Evolutionary conservation across 2,113 vertebrate genomes (phyloP), one percentile per base, ranked within the genome.

Genomic region (Alethe castanea): DNA sequence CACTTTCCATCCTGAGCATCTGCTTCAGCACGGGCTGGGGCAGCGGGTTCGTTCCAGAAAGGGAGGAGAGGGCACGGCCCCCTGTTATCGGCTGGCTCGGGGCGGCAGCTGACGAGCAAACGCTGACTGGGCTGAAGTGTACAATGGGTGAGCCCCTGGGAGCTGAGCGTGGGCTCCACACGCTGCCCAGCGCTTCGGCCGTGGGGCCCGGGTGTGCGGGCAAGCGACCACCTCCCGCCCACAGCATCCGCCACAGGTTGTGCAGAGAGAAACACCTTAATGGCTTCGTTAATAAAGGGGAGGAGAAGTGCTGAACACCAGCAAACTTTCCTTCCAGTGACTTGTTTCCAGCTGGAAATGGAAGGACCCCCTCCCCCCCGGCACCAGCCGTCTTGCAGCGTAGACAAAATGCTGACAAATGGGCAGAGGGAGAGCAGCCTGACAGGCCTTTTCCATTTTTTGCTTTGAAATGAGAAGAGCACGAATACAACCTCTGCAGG

Each of bases 121-220:
- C 4, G 96, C 97, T 97, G 97, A 97, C 93, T 80, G 52, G 61
- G 94, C 94, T 92, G 31, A 80, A 81, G 25, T 2, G 26, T 25
- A 95, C 92, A 97, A 83, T 92, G 95, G 86, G 40, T n/a, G 91
- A 95, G 71, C 91, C 76, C 88, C 86, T 53, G 90, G 18, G 29
- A 83, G 78, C 77, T n/a, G 70, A 48, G 70, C 35, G 61, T 90
- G 79, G 79, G 87, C 87, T 82, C n/a, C 40, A 9, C 64, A n/a
- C 19, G 8, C 84, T 61, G 54, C 78, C 57, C 40, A 14, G 61
- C 7, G 38, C 70, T 59, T 45, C 19, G 7, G 44, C 45, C 10
- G 7, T 9, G 8, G 61, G 18, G 60, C 77, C 33, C 14, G 20
- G 25, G 1, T 13, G 36, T 50, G 61, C 31, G 14, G 44, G 26